Conservation (phyloP, 2,797 vertebrate species). For the Falco novaeseelandiae region DNA sequence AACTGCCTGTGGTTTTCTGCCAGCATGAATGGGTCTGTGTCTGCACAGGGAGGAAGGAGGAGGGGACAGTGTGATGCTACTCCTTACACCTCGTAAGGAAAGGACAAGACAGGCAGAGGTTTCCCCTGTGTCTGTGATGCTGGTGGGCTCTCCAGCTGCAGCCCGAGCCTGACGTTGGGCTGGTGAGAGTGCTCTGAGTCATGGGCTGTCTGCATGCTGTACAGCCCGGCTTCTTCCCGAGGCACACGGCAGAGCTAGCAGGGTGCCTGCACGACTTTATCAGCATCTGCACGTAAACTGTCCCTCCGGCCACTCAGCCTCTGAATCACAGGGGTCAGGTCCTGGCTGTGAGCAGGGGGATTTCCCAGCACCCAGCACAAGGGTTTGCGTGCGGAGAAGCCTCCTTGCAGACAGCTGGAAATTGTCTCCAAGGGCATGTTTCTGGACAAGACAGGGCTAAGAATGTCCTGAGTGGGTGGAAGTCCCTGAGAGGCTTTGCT, state of each 20-base stretch:
- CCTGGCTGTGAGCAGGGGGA: not conserved
- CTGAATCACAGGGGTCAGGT: constrained; percentile 5
- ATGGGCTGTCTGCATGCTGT: not conserved
- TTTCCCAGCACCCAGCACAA: not conserved
- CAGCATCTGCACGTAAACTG: not conserved
- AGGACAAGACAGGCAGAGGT: not conserved
- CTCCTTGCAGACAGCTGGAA: not conserved
- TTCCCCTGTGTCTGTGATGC: not conserved
- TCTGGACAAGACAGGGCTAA: not conserved
- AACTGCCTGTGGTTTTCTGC: not conserved
- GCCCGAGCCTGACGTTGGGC: not conserved
- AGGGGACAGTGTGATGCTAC: not conserved
- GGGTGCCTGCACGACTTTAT: not conserved
- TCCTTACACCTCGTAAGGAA: not conserved
- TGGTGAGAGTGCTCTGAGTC: not conserved
- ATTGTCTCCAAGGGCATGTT: not conserved
- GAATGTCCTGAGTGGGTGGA: not conserved
- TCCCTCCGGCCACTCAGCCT: not conserved
- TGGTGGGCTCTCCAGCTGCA: not conserved
- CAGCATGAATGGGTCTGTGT: not conserved
- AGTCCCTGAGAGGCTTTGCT: not conserved
- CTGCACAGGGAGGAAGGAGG: not conserved
- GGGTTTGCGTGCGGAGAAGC: not conserved
- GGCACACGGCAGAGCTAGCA: not conserved
- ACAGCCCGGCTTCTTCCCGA: not conserved